Evolutionary conservation across 2,797 vertebrate genomes (phyloP), one percentile per base, ranked within the genome.

Genomic region (Chromobotia macracanthus): DNA sequence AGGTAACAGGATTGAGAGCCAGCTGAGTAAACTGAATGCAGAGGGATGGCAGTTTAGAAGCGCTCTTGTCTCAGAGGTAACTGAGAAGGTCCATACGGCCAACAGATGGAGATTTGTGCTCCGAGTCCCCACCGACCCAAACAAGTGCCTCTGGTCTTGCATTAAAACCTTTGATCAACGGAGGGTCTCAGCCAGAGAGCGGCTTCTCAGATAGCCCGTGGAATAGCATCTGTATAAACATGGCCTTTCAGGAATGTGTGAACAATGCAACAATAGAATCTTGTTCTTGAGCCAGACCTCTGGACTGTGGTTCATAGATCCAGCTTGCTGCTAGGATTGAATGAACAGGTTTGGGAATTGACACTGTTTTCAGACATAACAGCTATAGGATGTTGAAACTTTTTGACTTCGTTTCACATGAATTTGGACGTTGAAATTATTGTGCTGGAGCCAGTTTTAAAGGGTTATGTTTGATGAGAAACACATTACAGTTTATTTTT

Each of bases 171-270:
- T 99, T 99, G 97, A 99, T 99, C 96, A 94, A 84, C 84, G 15
- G 89, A 94, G 92, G 95, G 93, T 89, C 94, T 92, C 89, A 91
- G 91, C 91, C 90, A 92, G 90, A 91, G 93, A 92, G 92, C 87
- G 88, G 92, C 88, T 94, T 94, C 92, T 94, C 94, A 50, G 87
- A 86, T 88, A 78, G 89, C 91, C 96, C 94, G 95, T 95, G 93
- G 95, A 91, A 93, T 93, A 89, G 92, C 97, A 98, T 98, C 97
- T 99, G 97, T 98, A 92, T 93, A 97, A 99, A 99, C 96, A 98
- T 83, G 93, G 93, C 94, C 93, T 10, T 66, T 77, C 80, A 89
- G 91, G 93, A 94, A 95, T 93, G 96, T 96, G 95, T 91, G 92
- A 93, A 92, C 93, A 94, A 94, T 93, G 94, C 94, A 95, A 94